Base-by-base conservation (phyloP, 1,140 invertebrate genomes). In the Bicyclus anynana region DNA sequence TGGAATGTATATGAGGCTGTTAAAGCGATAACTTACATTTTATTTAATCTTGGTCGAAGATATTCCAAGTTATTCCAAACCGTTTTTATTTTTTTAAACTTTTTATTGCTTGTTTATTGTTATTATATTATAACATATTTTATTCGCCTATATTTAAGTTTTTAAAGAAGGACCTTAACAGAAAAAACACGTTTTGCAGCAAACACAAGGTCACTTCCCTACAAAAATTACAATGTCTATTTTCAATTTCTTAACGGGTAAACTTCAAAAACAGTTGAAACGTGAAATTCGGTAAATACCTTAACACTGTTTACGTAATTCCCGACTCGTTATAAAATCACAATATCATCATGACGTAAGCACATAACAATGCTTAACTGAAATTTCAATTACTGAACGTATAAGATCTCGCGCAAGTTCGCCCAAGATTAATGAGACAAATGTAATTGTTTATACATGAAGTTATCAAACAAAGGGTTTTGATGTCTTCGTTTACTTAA, bases 401-500 rank as follows among this genome's bases (percentile, higher is more conserved):
- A 26, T 21, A 58, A 42, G 18, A 38, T 14, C 17, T 18, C 10
- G 21, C 14, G 18, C 13, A 50, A 35, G 18, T 52, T 56, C 46
- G 10, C 38, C 52, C 21, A 52, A 56, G 35, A 50, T 35, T 62
- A 56, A 62, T 62, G 59, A 52, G 48, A 51, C 53, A 51, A 56
- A 62, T 62, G 48, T 56, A 62, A 62, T 62, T 55, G 35, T 59
- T 59, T 59, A 49, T 62, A 62, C 54, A 55, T 62, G 53, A 46
- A 40, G 53, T 60, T 60, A 65, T 56, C 51, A 62, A 47, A 62
- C 53, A 63, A 63, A 63, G 61, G 62, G 40, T 55, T 60, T 65
- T 65, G 58, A 60, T 53, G 53, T 60, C 27, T 51, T 49, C 37
- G 49, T 44, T 59, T 55, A 52, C 49, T 44, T 63, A 54, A 49